Evolutionary conservation across 2,888 invertebrate species (phyloP), one percentile per base, ranked within the genome.

Genomic region (Aethes cnicana): DNA sequence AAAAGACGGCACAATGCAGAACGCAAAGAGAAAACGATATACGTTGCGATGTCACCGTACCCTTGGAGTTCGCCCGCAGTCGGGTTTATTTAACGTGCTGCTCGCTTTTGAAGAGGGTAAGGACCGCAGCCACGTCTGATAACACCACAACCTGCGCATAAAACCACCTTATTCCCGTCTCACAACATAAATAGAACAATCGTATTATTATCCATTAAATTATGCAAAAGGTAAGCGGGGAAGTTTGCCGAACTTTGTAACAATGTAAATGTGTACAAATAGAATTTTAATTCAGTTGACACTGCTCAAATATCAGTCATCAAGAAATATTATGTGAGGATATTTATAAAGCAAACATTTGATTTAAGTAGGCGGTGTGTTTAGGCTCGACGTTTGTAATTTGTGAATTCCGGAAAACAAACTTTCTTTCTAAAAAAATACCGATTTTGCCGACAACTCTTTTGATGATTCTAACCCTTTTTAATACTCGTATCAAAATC

Each of bases 61-160:
- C 47, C 32, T 32, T 47, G 32, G 39, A 25, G 25, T 18, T 23
- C 30, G 32, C 32, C 32, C 23, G 11, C 32, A 32, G 17, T 39
- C 23, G 32, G 32, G 47, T 41, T 39, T 23, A 32, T 32, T 39
- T 47, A 32, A 23, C 39, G 17, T 21, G 32, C 8, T n/a, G 37
- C 18, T 39, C 25, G 39, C 32, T 23, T 6, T 23, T 32, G 39
- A 32, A 11, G 21, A 28, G 37, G 47, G 47, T 39, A 25, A 18
- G 18, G 23, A 39, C 18, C 35, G 14, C 25, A 25, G 18, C 14
- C 26, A 11, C n/a, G 12, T 5, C 17, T 23, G 41, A 23, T 41
- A 9, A 25, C 20, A 14, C 32, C 30, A 32, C 11, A 25, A 16
- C 39, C 9, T 20, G 20, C 12, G 12, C 7, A 37, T n/a, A n/a